Percentiles rank a stretch among this genome's conserved stretches.
These are phyloP conservation scores for Meliscaeva auricollis DNA, from an alignment of 2,888 invertebrate genomes.

Conservation along the genomic window DNA sequence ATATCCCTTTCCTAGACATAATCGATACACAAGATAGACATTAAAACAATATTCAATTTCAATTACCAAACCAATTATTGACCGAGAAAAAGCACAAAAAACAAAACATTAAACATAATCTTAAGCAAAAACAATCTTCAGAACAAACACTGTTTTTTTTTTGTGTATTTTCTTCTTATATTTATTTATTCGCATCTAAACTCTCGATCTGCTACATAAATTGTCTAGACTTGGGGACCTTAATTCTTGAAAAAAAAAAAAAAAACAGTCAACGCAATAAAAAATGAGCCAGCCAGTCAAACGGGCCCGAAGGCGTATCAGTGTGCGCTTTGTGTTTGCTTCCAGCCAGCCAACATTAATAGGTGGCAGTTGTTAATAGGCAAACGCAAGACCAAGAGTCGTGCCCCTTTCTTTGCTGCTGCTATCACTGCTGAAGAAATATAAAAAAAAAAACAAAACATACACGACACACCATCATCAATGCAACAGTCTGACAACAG, in stretches of 20 bases:
- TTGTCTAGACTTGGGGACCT: conserved; percentile 74
- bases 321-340: conserved; percentile 58
- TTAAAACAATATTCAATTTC: neutral
- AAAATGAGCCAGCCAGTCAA: conserved; percentile 60
- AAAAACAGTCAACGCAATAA: conserved; percentile 55
- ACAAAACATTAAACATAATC: neutral
- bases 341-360: conserved; percentile 21
- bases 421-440: conserved; percentile 13
- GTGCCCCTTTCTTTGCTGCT: conserved; percentile 62
- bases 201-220: conserved; percentile 53
- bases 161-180: neutral
- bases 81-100: neutral
- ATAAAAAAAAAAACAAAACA: conserved; percentile 14
- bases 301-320: conserved; percentile 56
- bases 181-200: conserved; percentile 13
- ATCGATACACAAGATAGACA: neutral
- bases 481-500: conserved; percentile 67
- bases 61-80: neutral
- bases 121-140: neutral
- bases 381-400: conserved; percentile 55
- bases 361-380: conserved; percentile 48
- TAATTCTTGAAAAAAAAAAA: conserved; percentile 49
- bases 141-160: conserved; percentile 31
- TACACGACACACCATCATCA: conserved; percentile 40
- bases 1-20: no score